phyloP scores from a whole-genome alignment of 1,140 invertebrate genomes.

The Achroia grisella region DNA sequence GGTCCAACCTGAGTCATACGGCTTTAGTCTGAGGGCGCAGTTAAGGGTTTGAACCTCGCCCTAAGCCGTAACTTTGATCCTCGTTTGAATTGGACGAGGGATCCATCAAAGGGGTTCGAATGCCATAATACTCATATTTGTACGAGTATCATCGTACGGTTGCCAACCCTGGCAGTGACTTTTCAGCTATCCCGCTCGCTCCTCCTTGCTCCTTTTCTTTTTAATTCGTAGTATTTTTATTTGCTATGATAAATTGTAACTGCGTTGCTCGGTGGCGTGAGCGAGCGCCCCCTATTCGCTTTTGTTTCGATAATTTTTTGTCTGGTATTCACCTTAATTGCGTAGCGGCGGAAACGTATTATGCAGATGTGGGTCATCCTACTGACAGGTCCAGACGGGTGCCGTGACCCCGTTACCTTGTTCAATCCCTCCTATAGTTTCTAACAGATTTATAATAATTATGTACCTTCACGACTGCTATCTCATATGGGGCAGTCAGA shows the following conservation, averaged over 20 bases:
- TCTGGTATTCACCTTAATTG: conserved; percentile 68
- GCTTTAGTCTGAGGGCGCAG: too few relatives aligned
- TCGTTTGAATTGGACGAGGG: too few relatives aligned
- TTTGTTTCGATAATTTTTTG: conserved; percentile 73
- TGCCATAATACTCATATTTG: too few relatives aligned
- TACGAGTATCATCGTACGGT: too few relatives aligned
- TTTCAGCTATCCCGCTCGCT: conserved; percentile 57
- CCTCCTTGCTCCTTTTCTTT: conserved; percentile 66
- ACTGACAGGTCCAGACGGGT: conserved; percentile 36
- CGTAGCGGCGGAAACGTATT: conserved; percentile 61
- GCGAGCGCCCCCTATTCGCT: conserved; percentile 29
- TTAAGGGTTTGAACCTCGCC: too few relatives aligned
- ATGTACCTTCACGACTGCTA: too few relatives aligned
- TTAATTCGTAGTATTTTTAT: conserved; percentile 71
- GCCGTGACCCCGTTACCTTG: conserved; percentile 58
- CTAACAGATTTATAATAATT: too few relatives aligned
- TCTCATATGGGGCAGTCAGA: too few relatives aligned
- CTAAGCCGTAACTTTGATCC: too few relatives aligned
- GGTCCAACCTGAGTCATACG: too few relatives aligned
- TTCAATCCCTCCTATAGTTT: background rate
- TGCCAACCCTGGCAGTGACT: conserved; percentile 42
- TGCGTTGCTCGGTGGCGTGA: conserved; percentile 34
- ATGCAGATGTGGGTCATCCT: conserved; percentile 60
- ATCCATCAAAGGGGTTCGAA: too few relatives aligned
- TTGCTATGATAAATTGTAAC: conserved; percentile 71